Evolutionary conservation across 2,113 vertebrate species (phyloP), one percentile per base, ranked within the genome.

Genomic region (Puma concolor): DNA sequence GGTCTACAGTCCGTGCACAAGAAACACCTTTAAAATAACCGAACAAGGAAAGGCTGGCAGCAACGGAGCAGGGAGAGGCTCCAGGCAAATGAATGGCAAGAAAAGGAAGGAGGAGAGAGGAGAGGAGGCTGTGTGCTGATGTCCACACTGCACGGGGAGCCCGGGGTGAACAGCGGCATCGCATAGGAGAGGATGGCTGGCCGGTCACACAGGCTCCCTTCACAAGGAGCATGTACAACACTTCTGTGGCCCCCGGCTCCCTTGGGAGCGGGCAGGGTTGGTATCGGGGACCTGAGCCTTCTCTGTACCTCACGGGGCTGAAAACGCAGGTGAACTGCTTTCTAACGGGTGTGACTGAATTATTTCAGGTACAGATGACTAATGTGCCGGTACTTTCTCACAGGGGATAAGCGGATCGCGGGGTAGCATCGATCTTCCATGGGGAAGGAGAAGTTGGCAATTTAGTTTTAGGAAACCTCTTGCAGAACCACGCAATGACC

Each of bases 1-100:
- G 2, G 48, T 4, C 33, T 15, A 0, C 0, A 7, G 9, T 1
- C n/a, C 12, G 41, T 71, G 52, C 23, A 2, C 2, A 27, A 9
- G 57, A 31, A 48, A 76, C 29, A 25, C 10, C 50, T 44, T 44
- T 44, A 31, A 48, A 29, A 48, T 1, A 50, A 19, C 7, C 33
- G 11, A 13, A 21, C 5, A 10, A 31, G 44, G 57, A 36, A 76
- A 36, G 36, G 16, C 9, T 1, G 27, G 36, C n/a, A 48, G 16
- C 15, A 11, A 48, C 41, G 54, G 33, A 44, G 36, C 16, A 1
- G 5, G 6, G 13, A 57, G 33, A 66, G 17, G 60, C 4, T 1
- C 0, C 8, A 1, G 67, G 44, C 2, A 10, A 76, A 17, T 0
- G 4, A 15, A 44, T 52, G 13, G 16, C 25, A 17, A 6, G 13